Base-by-base conservation (phyloP, 2,888 invertebrate genomes). In the Macrosiphum euphorbiae region DNA sequence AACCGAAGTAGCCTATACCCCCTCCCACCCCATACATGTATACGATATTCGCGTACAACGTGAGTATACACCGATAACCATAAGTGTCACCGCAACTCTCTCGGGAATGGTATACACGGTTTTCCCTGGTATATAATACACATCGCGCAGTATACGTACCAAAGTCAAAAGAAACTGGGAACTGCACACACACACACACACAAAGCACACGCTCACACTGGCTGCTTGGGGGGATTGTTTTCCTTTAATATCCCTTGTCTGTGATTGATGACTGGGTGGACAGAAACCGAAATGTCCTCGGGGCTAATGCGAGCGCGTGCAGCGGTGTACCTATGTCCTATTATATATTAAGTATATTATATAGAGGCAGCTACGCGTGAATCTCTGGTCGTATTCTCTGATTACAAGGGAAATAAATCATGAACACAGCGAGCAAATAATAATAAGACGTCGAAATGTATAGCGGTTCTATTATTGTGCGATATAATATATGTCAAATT, bases 201-300 rank as follows among this genome's bases (percentile, higher is more conserved):
- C n/a, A 55, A 87, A 85, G 20, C 78, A 20, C 35, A 35, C 78
- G 20, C 78, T 35, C 78, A 78, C 35, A 78, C 78, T 44, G 35
- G 24, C 58, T n/a, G 61, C 93, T 85, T 44, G 89, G 47, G 86
- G 93, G 93, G 84, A 85, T 93, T 78, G 84, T 93, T 90, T 52
- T 85, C 85, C 84, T 89, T 84, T 93, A 93, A 93, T 85, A 89
- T 93, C 88, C 89, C 50, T 58, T n/a, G 93, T 93, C 84, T 55
- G 89, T 93, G 93, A 93, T 93, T 90, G 93, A 93, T 93, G 89
- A 93, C 93, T 85, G 93, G 93, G 93, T 90, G 93, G 93, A 93
- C 93, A 89, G 88, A 93, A 84, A 89, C 87, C 47, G 89, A 93
- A 90, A 93, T 50, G 93, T 89, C 84, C 67, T 67, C 91, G 41